Base-by-base conservation (phyloP, 1,140 invertebrate species). In the Dinothrombium tinctorium region DNA sequence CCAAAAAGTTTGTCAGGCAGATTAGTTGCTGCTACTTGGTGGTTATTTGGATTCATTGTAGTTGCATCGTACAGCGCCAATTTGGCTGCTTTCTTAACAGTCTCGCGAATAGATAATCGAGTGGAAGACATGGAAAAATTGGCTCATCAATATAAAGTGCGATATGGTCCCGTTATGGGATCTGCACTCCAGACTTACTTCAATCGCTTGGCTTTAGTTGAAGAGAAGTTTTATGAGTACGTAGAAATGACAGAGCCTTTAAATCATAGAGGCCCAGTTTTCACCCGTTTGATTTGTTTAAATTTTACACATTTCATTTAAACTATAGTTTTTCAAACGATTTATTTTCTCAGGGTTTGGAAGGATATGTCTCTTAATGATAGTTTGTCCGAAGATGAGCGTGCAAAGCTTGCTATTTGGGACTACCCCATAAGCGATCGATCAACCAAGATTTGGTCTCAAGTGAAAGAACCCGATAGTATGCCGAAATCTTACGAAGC, bases 381-480 rank as follows among this genome's bases (percentile, higher is more conserved):
- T 56, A 84, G 76, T 41, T 57, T 94, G 15, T 72, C 69, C 6
- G 78, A 84, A 26, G 68, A 84, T 0, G 82, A 94, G 53, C 61
- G 86, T 33, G 78, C 86, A 0, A 83, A 90, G 56, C 56, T 95
- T 11, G 87, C 89, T 0, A 87, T 95, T 0, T 96, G 89, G 89
- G 87, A 95, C 56, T 96, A 95, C 59, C 89, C 90, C 0, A 83
- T 94, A 0, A 87, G 82, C 51, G 87, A 95, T 57, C 94, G 89
- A 51, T 96, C 89, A 57, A 94, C 84, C 2, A 95, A 95, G 58
- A 89, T 96, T 72, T 92, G 86, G 74, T 77, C 87, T 55, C 81
- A 82, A 0, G 95, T 95, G 87, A 72, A 77, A 51, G 82, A 89
- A 48, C 75, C 81, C 0, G 68, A 64, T 0, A 67, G 64, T 0